phyloP scores from a whole-genome alignment of 2,888 invertebrate species.

The Nephrotoma guestfalica region DNA sequence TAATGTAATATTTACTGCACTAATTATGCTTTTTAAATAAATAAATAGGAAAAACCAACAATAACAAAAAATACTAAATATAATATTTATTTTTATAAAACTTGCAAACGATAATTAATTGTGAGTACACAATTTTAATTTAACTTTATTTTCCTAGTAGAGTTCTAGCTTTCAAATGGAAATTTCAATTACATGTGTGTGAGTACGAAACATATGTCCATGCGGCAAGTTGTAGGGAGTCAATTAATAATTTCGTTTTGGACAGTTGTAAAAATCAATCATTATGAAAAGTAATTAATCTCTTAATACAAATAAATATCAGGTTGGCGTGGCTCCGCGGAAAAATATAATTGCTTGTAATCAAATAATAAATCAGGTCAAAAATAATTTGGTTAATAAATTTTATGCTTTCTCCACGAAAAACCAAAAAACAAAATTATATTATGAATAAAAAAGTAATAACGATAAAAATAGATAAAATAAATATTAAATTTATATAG shows the following conservation, averaged over 20 bases:
- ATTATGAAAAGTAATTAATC: not conserved
- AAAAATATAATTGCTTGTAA: not conserved
- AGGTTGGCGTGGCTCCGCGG: not conserved
- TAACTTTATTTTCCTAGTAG: not conserved
- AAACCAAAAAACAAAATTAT: not conserved
- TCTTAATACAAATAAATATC: not conserved
- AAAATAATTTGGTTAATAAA: not conserved
- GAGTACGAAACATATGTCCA: not conserved
- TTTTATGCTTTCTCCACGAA: not conserved
- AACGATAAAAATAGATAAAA: too few species aligned
- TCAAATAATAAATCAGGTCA: not conserved
- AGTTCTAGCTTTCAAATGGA: not conserved
- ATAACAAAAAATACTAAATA: not conserved
- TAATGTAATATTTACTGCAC: not conserved
- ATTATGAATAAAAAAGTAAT: not conserved
- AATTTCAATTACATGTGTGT: not conserved
- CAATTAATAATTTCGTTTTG: not conserved
- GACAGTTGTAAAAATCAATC: not conserved
- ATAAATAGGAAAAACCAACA: not conserved
- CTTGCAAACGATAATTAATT: not conserved
- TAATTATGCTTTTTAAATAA: not conserved
- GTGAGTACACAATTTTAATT: not conserved
- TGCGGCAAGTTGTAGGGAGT: too few species aligned
- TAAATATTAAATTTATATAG: too few species aligned
- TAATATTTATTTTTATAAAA: not conserved